Base-by-base conservation (phyloP, 2,113 vertebrate genomes). In the Mustela nigripes region DNA sequence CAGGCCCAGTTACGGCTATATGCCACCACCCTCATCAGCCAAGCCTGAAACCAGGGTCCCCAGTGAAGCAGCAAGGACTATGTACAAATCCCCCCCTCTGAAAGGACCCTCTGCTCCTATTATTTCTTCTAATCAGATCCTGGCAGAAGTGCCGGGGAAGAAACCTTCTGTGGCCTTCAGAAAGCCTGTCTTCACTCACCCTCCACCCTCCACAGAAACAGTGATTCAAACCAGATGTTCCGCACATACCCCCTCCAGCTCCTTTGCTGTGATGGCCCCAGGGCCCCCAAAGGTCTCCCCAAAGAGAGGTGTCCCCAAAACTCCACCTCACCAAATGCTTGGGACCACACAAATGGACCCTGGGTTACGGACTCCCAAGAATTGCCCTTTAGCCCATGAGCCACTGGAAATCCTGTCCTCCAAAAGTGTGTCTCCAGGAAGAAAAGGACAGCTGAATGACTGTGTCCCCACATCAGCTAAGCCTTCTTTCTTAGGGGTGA, bases 1-100 rank as follows among this genome's bases (percentile, higher is more conserved):
- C 93, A 99, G 98, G 98, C 99, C 99, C 98, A 99, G 98, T 98
- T 99, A 98, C 33, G 98, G 99, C 87, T 98, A 96, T 97, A 98
- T 98, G 18, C 95, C 97, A 21, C 94, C 98, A 39, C 98, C 99
- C 98, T 96, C 98, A 91, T 97, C 98, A 4, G 95, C 98, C 96
- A 99, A 99, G 97, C 89, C 98, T 0, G 98, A 98, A 95, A 95
- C 94, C 91, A 97, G 97, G 84, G 96, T 97, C 97, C 93, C 98
- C 74, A 86, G 12, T 69, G 98, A 98, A 92, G 71, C 92, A 71
- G 71, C 85, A 93, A 98, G 98, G 95, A 94, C 96, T 36, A 11
- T 33, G 69, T 81, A 94, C 92, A 98, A 97, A 89, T 96, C 96
- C 4, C 94, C 98, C 19, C 88, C 94, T 19, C 91, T 97, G 79